phyloP scores from a whole-genome alignment of 2,888 invertebrate genomes.

The Lithosia quadra region DNA sequence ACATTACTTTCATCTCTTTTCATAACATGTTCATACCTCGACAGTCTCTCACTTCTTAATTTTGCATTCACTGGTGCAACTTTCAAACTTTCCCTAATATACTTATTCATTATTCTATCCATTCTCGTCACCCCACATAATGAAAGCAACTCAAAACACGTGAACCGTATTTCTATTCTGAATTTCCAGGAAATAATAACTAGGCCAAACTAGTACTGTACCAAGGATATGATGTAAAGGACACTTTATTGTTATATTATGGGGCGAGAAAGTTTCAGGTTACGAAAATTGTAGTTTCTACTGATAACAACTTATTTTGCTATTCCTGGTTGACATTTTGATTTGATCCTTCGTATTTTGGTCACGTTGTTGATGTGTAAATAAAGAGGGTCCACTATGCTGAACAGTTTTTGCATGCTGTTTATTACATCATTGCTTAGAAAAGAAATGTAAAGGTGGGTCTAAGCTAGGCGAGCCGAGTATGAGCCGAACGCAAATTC shows the following conservation, averaged over 20 bases:
- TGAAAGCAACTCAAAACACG: constrained; percentile 1
- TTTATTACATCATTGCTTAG: neutral
- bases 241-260: constrained; percentile 7
- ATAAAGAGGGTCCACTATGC: constrained; percentile 1
- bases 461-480: no score
- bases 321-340: neutral
- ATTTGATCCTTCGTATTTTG: neutral
- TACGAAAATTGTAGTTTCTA: constrained; percentile 7
- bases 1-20: no score
- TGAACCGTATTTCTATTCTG: neutral
- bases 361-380: constrained; percentile 10
- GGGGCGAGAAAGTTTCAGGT: constrained; percentile 10
- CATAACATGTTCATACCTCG: no score
- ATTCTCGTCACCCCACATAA: constrained; percentile 7
- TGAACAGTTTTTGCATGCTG: constrained; percentile 2
- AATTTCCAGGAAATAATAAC: constrained; percentile 16
- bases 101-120: no score
- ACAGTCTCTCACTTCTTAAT: no score
- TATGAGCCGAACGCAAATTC: no score
- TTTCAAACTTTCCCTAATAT: no score
- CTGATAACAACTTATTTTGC: constrained; percentile 10
- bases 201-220: constrained; percentile 14
- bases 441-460: neutral
- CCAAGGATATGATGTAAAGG: constrained; percentile 6
- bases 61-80: no score